Evolutionary conservation across 2,113 vertebrate species (phyloP).

Genomic region (Stegostoma tigrinum): DNA sequence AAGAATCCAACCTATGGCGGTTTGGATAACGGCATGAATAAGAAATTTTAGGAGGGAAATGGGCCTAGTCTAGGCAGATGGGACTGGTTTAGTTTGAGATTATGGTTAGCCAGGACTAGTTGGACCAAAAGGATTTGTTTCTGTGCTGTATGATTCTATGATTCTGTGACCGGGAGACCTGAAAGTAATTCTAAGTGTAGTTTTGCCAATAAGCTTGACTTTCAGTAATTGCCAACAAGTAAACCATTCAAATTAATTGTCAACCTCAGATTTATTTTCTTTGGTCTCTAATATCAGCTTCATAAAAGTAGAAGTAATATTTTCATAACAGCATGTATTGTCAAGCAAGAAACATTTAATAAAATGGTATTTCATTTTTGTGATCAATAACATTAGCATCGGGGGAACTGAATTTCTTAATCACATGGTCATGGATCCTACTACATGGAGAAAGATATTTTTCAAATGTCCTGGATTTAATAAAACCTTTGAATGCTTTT

Average conservation of each 20-base stretch:
- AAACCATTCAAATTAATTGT: not conserved
- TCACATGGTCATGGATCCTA: no score
- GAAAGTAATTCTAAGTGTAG: not conserved
- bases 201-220: not conserved
- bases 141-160: no score
- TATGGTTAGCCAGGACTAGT: no score
- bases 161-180: not conserved
- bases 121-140: no score
- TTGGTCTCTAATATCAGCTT: not conserved
- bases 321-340: not conserved
- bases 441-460: no score
- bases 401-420: no score
- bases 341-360: not conserved
- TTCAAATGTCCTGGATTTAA: not conserved
- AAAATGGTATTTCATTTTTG: not conserved
- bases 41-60: no score
- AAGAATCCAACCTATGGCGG: no score
- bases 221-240: not conserved
- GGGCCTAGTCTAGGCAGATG: no score
- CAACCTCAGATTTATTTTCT: not conserved
- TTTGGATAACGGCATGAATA: no score
- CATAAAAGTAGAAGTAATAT: not conserved
- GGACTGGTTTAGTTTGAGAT: no score
- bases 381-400: no score
- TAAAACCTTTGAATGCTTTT: not conserved